Evolutionary conservation across 2,113 vertebrate species (phyloP).

Genomic region (Ptilorrhoa leucosticta): DNA sequence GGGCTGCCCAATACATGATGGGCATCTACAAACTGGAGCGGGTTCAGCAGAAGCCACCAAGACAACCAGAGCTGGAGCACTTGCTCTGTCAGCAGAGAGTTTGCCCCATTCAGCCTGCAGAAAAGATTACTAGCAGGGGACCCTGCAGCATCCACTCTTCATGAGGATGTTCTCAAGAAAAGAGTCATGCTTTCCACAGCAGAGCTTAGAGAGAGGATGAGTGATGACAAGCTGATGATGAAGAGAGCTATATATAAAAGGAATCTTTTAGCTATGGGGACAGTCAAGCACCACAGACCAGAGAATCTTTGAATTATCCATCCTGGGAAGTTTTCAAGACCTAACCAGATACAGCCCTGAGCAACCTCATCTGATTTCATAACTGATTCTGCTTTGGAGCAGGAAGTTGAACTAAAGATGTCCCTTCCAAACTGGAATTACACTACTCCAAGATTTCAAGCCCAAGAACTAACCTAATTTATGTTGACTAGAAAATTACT

Average conservation of each 20-base stretch:
- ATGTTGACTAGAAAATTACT: neutral
- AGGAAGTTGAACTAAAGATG: neutral
- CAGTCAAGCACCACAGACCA: neutral
- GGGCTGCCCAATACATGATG: rapidly evolving
- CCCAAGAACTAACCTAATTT: neutral
- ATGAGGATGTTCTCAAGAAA: neutral
- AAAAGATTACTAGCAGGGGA: neutral
- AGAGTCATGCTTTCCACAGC: neutral
- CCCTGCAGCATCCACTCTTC: neutral
- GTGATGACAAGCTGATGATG: neutral
- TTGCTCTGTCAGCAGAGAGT: neutral
- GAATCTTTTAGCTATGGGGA: neutral
- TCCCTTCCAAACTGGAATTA: neutral
- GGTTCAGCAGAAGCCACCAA: neutral
- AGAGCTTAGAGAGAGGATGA: neutral
- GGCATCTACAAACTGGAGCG: neutral
- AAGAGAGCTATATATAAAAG: neutral
- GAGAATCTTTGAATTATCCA: neutral
- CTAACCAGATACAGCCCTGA: neutral
- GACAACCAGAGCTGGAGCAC: neutral
- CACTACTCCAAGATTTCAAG: neutral
- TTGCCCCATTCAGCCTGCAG: neutral
- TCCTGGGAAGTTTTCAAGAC: neutral
- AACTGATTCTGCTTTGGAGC: neutral
- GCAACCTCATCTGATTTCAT: neutral